Evolutionary conservation across 2,888 invertebrate genomes (phyloP).

Genomic region (Eupithecia centaureata): DNA sequence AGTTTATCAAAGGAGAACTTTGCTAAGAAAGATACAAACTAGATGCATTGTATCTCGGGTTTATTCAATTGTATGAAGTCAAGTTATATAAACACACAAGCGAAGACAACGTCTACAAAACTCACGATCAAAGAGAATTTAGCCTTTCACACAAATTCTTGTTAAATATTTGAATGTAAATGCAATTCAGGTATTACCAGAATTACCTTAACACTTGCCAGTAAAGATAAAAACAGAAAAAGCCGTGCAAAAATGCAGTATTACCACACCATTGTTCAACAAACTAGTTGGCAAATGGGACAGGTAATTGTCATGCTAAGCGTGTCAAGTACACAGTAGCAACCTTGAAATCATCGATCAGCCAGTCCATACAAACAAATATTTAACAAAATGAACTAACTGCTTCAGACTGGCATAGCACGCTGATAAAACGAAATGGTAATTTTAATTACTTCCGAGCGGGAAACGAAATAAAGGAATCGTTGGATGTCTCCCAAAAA

Average conservation of each 20-base stretch:
- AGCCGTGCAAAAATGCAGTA: conserved; percentile 8
- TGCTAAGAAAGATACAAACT: conserved; percentile 27
- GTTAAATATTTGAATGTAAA: not conserved
- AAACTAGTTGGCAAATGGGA: conserved; percentile 34
- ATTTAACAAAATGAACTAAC: conserved; percentile 30
- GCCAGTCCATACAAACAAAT: conserved; percentile 33
- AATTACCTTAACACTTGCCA: not conserved
- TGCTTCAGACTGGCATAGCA: not conserved
- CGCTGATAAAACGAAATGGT: conserved; percentile 19
- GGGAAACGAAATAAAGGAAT: conserved; percentile 7
- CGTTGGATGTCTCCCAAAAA: conserved; percentile 8
- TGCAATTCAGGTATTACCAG: not conserved
- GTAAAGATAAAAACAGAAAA: not conserved
- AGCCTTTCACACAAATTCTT: not conserved
- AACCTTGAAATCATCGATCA: conserved; percentile 64
- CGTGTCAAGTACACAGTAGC: conserved; percentile 61
- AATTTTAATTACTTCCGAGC: conserved; percentile 22
- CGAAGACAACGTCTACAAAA: not conserved
- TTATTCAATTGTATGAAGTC: conserved; percentile 19
- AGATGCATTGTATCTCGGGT: conserved; percentile 15
- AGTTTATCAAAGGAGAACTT: conserved; percentile 36
- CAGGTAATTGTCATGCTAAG: conserved; percentile 59
- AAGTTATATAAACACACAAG: not conserved
- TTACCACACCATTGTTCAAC: conserved; percentile 9
- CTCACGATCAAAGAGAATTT: not conserved